Evolutionary conservation across 2,888 invertebrate genomes (phyloP).

Genomic region (Meta bourneti): DNA sequence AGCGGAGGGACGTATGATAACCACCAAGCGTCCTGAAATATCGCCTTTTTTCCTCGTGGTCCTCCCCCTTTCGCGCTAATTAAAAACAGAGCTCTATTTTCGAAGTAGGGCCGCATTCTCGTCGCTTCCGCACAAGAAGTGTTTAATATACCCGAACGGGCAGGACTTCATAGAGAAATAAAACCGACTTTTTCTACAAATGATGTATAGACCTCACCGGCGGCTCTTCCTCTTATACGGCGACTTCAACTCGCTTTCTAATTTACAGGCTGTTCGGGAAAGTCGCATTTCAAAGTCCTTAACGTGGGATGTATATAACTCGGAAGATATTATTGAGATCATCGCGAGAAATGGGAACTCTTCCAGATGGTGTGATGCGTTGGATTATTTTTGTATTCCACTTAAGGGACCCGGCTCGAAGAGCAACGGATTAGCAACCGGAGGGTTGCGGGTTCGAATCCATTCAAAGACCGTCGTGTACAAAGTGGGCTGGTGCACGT

Average conservation of each 20-base stretch:
- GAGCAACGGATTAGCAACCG: too few species aligned
- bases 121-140: slow-evolving; percentile 1
- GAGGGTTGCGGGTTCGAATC: too few species aligned
- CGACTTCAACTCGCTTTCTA: slow-evolving; percentile 29
- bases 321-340: too few species aligned
- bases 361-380: too few species aligned
- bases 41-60: slow-evolving; percentile 28
- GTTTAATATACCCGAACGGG: slow-evolving; percentile 9
- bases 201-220: too few species aligned
- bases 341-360: too few species aligned
- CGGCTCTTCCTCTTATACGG: too few species aligned
- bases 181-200: too few species aligned
- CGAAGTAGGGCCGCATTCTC: background rate
- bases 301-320: slow-evolving; percentile 27
- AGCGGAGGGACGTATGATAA: slow-evolving; percentile 40
- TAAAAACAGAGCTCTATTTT: slow-evolving; percentile 63
- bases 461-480: too few species aligned
- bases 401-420: too few species aligned
- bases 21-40: slow-evolving; percentile 48
- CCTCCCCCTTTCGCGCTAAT: slow-evolving; percentile 48
- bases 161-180: background rate
- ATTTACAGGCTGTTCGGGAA: slow-evolving; percentile 49
- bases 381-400: too few species aligned
- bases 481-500: too few species aligned
- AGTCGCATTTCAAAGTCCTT: slow-evolving; percentile 51